phyloP scores from a whole-genome alignment of 2,113 vertebrate species.

The Plectropomus leopardus region DNA sequence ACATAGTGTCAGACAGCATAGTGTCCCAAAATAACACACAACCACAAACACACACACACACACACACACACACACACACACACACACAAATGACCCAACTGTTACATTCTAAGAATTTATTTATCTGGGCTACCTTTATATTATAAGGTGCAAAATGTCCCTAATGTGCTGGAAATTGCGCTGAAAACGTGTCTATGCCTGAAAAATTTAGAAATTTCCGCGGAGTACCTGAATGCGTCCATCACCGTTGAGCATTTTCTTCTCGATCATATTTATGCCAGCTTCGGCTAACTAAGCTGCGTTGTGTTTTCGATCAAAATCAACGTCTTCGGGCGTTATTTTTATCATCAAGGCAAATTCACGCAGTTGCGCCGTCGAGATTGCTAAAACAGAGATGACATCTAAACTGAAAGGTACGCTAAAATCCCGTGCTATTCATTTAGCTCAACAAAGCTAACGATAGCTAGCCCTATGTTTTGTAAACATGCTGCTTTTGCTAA shows the following conservation, averaged over 20 bases:
- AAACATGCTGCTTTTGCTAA: not conserved
- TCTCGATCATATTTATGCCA: not conserved
- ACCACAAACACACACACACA: not conserved
- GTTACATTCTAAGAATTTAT: too few species aligned
- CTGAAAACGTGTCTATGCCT: not conserved
- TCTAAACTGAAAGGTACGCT: constrained; percentile 80
- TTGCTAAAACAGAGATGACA: constrained; percentile 65
- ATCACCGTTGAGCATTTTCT: fast-evolving
- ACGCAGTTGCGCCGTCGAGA: not conserved
- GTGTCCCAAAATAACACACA: not conserved
- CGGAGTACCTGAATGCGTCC: constrained; percentile 8
- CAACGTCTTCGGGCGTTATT: not conserved
- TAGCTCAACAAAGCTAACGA: constrained; percentile 52
- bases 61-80: fast-evolving
- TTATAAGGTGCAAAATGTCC: not conserved
- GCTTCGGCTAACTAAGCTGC: not conserved
- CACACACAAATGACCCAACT: not conserved
- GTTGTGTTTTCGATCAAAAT: not conserved
- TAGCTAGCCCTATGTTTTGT: not conserved
- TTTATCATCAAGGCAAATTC: not conserved
- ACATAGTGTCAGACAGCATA: not conserved
- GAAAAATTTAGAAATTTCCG: constrained; percentile 6
- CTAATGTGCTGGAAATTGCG: not conserved
- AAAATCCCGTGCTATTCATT: not conserved
- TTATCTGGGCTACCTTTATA: not conserved